Base-by-base conservation (phyloP, 2,113 vertebrate genomes). In the Rhea pennata region DNA sequence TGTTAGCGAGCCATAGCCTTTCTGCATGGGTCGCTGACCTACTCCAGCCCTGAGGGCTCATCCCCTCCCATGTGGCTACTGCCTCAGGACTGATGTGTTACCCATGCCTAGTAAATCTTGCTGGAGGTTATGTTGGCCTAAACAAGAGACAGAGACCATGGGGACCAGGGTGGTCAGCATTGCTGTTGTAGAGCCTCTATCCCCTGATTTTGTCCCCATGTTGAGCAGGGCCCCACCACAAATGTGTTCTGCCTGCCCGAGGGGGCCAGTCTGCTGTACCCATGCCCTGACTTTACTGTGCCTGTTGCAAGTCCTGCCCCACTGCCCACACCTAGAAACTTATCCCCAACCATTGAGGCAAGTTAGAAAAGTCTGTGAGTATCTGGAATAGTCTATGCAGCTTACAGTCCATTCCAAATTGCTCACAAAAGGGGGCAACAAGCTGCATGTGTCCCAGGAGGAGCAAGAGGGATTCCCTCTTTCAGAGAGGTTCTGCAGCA, bases 321-420 rank as follows among this genome's bases (percentile, higher is more conserved):
- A 11, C 21, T 83, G 12, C 29, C 42, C 40, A 12, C 0, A 1
- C 21, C 46, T 67, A 0, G 1, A 53, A 86, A 6, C 21, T 17
- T 87, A 33, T 79, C 21, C 29, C 50, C 54, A 44, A 66, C 36
- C 36, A 53, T n/a, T 29, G 31, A 3, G 12, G 2, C 15, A 64
- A 42, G 11, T 33, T 12, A 26, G 54, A 44, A 67, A 71, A 71
- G 24, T 62, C 66, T 11, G 46, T 42, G 24, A 29, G 29, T 87
- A 67, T 62, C 46, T 64, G 16, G 5, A 39, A 67, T 10, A 71
- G 14, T 62, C 27, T 31, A 4, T 40, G 23, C 3, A 15, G 12
- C 8, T 87, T 27, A 75, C 23, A 74, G 11, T 23, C 48, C 31
- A 50, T 36, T 21, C 61, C 66, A 50, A 67, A 67, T 8, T 53